phyloP scores from a whole-genome alignment of 2,797 vertebrate species.

The Podarcis siculus region DNA sequence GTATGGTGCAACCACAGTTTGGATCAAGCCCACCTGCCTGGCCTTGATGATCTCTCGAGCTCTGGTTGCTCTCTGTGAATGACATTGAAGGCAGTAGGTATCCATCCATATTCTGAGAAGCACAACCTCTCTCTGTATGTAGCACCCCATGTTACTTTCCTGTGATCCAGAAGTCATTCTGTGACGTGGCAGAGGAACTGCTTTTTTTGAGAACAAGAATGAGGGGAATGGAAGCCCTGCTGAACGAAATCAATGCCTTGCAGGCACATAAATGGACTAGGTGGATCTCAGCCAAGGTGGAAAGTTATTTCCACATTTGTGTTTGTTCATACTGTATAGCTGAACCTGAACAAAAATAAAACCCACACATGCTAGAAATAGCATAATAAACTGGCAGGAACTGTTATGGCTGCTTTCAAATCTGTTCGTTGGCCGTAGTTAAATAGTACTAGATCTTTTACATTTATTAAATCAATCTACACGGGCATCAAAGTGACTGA shows the following conservation, averaged over 20 bases:
- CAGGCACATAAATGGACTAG: not conserved
- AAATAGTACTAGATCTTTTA: conserved; percentile 19
- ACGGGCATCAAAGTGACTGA: not conserved
- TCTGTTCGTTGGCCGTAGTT: not conserved
- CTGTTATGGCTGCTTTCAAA: not conserved
- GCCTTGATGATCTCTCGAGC: too few species aligned
- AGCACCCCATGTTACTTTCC: not conserved
- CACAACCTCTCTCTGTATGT: not conserved
- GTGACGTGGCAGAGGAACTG: too few species aligned
- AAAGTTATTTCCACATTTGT: not conserved
- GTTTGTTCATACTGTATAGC: not conserved
- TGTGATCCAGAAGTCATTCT: not conserved
- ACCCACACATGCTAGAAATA: rapidly evolving
- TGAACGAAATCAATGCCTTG: not conserved
- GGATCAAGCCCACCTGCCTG: not conserved
- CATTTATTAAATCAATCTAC: conserved; percentile 16
- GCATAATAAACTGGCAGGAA: not conserved
- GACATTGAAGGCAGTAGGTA: not conserved
- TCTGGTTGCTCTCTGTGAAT: not conserved
- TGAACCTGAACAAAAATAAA: not conserved
- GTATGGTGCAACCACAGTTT: not conserved
- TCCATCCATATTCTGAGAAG: not conserved
- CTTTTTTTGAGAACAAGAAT: not conserved
- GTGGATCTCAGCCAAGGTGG: not conserved
- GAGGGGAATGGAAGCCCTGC: not conserved